Base-by-base conservation (phyloP, 2,888 invertebrate genomes). In the Dermolepida albohirtum region DNA sequence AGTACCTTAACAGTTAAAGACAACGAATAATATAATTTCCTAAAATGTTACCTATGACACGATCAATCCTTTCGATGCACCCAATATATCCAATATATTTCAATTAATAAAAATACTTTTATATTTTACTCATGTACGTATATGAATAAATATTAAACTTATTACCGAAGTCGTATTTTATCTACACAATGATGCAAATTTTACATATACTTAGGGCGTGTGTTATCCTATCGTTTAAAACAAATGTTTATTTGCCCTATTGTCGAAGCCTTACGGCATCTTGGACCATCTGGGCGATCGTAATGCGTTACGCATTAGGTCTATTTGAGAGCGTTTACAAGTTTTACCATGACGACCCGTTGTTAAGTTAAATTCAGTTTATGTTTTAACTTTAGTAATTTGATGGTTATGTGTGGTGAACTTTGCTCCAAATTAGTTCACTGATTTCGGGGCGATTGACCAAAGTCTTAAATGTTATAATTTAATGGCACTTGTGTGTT, bases 341-440 rank as follows among this genome's bases (percentile, higher is more conserved):
- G 49, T 62, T 62, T 62, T 62, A 62, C 59, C 59, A 49, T 62
- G 49, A 62, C 49, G 59, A 17, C 34, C 49, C 49, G 59, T 47
- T 62, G 59, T 62, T 62, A 62, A 47, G 59, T 62, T 62, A 65
- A 65, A 54, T 65, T 65, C 65, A 47, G 65, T 65, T 65, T 65
- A 65, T 65, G 65, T 65, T 65, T 65, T 54, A 65, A 65, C 65
- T 65, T 65, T 43, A 43, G 54, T 54, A 65, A 65, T 65, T 65
- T 65, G 65, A 65, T 54, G 52, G 65, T 65, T 65, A 65, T 65
- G 65, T 65, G 65, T 65, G 65, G 65, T 54, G 65, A 65, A 65
- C 65, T 65, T 65, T 65, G 52, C 43, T 54, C 65, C 47, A 54
- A 54, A 65, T 54, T 65, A 65, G 65, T 54, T 54, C 54, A 65